Evolutionary conservation across 1,140 invertebrate species (phyloP), one percentile per base, ranked within the genome.

Genomic region (Calephelis virginiensis): DNA sequence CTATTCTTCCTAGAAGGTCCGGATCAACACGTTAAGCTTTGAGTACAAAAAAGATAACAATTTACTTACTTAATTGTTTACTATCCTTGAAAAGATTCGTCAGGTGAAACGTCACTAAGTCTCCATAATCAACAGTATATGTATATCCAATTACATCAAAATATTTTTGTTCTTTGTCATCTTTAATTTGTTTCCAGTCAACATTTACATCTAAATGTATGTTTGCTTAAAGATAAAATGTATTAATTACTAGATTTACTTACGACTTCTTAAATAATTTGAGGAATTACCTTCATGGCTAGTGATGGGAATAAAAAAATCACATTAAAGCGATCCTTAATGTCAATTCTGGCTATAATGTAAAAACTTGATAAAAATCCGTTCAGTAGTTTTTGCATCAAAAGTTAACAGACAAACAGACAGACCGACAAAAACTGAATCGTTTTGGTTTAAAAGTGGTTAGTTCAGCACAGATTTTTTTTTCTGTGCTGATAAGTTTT

Each of bases 21-120:
- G 13, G 28, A 8, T 10, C 13, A 14, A 53, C 1, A 13, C 40
- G 1, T 0, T 4, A 1, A 14, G 13, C 13, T 53, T 12, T 14
- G 1, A 3, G 13, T 53, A 6, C 5, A 3, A 28, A 8, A 60
- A 11, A 50, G 43, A 37, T 11, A 38, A n/a, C 37, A 50, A 53
- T 60, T 45, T 69, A 87, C 87, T 90, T 71, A 90, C 87, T 90
- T n/a, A 90, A 72, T 74, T 85, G 76, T 53, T 85, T 81, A 74
- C 78, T 90, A 63, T 82, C 83, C 49, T 88, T 90, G 67, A 90
- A 86, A 5, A 90, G 71, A 67, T 90, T 88, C 61, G 81, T 63
- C 43, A 90, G 64, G 61, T 86, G 81, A 68, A 87, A 88, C 3
- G 66, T 64, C 7, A 86, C 80, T 37, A 75, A 76, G 62, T 90